Evolutionary conservation across 2,797 vertebrate genomes (phyloP).

Genomic region (Myoxocephalus aenaeus): DNA sequence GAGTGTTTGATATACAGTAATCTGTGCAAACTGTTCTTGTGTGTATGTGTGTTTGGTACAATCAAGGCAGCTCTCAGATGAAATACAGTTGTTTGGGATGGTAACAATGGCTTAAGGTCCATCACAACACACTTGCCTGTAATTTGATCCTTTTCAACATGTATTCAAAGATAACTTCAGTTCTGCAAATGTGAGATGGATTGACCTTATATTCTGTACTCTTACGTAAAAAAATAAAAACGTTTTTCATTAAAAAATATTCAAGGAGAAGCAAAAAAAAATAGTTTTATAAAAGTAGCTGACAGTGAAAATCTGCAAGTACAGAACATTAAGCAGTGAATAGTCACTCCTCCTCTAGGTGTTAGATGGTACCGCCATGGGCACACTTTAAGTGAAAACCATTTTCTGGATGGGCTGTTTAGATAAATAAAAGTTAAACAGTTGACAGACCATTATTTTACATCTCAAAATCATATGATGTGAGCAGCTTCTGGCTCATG

Average conservation of each 20-base stretch:
- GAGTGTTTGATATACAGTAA: slow-evolving; percentile 57
- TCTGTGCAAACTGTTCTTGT: slow-evolving; percentile 66
- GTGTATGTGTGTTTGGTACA: slow-evolving; percentile 59
- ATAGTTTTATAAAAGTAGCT: slow-evolving; percentile 36
- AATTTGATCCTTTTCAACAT: slow-evolving; percentile 3
- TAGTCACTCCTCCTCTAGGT: slow-evolving; percentile 27
- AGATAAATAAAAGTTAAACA: slow-evolving; percentile 45
- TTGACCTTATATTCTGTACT: background rate
- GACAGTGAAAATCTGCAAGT: slow-evolving; percentile 25
- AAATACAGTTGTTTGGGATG: slow-evolving; percentile 74
- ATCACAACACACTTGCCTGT: slow-evolving; percentile 38
- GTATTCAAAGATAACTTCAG: slow-evolving; percentile 5
- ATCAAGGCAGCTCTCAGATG: slow-evolving; percentile 77
- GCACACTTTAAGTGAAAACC: slow-evolving; percentile 37
- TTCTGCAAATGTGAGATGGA: background rate
- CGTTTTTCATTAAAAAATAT: slow-evolving; percentile 21
- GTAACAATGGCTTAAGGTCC: slow-evolving; percentile 85
- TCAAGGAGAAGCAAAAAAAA: slow-evolving; percentile 6
- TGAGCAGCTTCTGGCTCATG: slow-evolving; percentile 17
- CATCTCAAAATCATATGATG: slow-evolving; percentile 33
- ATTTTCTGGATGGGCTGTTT: slow-evolving; percentile 40
- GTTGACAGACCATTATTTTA: slow-evolving; percentile 51
- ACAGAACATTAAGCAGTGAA: slow-evolving; percentile 33
- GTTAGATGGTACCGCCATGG: slow-evolving; percentile 35
- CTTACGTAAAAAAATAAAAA: slow-evolving; percentile 8